Conservation (phyloP, 2,797 vertebrate genomes). For the Oreochromis mossambicus region DNA sequence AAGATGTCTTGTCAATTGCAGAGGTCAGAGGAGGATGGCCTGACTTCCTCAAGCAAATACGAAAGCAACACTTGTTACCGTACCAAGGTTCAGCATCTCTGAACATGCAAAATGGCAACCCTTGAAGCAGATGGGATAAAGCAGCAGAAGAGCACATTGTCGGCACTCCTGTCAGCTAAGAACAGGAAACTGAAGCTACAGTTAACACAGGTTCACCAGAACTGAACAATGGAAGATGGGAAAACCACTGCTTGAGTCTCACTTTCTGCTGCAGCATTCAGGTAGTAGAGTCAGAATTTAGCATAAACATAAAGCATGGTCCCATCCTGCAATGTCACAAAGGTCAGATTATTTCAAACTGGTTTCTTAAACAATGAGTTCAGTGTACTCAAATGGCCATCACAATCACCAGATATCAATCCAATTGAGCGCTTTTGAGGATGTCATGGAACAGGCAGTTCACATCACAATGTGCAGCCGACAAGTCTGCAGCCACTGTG, state of each 20-base stretch:
- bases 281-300: background rate
- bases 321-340: background rate
- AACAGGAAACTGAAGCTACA: background rate
- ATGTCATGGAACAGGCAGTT: background rate
- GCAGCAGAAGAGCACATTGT: background rate
- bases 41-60: background rate
- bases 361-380: background rate
- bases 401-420: background rate
- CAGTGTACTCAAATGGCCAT: background rate
- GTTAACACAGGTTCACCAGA: background rate
- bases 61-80: background rate
- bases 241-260: background rate
- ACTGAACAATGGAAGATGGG: background rate
- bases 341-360: background rate
- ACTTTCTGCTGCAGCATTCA: background rate
- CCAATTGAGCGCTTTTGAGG: background rate
- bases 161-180: background rate
- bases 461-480: background rate
- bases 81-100: background rate
- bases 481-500: background rate
- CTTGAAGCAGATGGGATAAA: background rate
- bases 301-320: background rate
- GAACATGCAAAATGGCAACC: background rate
- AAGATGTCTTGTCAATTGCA: background rate
- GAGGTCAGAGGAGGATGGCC: background rate